Evolutionary conservation across 2,797 vertebrate species (phyloP).

Genomic region (Pagetopsis macropterus): DNA sequence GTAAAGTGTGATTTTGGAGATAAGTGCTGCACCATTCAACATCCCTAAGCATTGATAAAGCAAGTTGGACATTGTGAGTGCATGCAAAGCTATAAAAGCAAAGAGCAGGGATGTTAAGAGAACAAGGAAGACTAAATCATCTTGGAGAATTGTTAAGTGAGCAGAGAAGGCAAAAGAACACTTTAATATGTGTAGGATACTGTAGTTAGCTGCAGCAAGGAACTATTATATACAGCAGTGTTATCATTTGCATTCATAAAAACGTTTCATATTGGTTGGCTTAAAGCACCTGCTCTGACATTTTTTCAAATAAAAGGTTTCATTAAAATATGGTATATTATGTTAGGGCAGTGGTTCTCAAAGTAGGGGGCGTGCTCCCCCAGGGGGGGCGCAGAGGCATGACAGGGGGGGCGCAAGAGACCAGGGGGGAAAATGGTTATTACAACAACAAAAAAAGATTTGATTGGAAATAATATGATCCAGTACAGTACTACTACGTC

Average conservation of each 20-base stretch:
- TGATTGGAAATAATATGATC: too few species aligned
- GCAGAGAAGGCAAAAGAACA: not conserved
- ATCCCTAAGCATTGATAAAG: not conserved
- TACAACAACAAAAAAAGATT: too few species aligned
- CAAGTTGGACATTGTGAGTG: not conserved
- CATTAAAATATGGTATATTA: conserved; percentile 37
- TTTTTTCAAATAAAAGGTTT: conserved; percentile 34
- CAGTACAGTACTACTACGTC: too few species aligned
- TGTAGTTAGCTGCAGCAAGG: not conserved
- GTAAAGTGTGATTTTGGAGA: not conserved
- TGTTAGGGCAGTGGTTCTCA: not conserved
- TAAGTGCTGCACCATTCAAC: not conserved
- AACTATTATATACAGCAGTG: not conserved
- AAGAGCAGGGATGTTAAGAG: not conserved
- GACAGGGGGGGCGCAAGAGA: too few species aligned
- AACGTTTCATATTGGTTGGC: not conserved
- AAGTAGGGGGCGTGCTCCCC: too few species aligned
- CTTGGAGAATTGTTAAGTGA: not conserved
- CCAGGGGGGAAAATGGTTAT: too few species aligned
- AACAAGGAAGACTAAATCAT: not conserved
- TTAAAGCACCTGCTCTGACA: conserved; percentile 15
- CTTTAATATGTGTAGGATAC: not conserved
- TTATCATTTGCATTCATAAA: not conserved
- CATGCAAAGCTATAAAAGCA: not conserved
- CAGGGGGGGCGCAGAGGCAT: too few species aligned